These are phyloP conservation scores for Sebastes paucispinis DNA, from an alignment of 2,797 vertebrate species.

Conservation along the genomic window DNA sequence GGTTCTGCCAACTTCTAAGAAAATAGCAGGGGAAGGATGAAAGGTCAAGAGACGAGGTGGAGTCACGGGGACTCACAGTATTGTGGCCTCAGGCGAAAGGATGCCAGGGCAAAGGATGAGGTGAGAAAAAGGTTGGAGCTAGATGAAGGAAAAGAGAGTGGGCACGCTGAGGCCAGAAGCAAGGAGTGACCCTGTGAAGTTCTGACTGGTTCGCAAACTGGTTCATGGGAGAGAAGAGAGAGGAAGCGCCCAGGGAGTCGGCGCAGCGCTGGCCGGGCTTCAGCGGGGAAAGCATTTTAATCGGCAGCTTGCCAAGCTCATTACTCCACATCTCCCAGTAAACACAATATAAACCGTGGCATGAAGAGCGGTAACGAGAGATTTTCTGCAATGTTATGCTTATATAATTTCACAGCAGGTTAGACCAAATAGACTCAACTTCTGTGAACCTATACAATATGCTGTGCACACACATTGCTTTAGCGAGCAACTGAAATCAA, in stretches of 20 bases:
- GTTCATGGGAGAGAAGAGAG: conserved; percentile 18
- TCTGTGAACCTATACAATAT: neutral
- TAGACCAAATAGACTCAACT: neutral
- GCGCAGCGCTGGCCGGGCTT: neutral
- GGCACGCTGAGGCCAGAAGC: conserved; percentile 30
- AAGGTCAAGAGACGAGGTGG: conserved; percentile 50
- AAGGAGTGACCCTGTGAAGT: conserved; percentile 43
- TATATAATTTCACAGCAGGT: conserved; percentile 21
- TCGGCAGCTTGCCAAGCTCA: conserved; percentile 10
- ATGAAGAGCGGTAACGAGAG: conserved; percentile 3
- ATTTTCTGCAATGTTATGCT: conserved; percentile 16
- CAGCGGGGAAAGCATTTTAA: conserved; percentile 11
- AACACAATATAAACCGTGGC: conserved; percentile 26
- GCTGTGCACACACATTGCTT: neutral
- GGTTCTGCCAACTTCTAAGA: conserved; percentile 3
- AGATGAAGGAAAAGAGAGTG: conserved; percentile 18
- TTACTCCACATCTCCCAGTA: conserved; percentile 23
- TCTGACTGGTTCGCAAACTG: conserved; percentile 26
- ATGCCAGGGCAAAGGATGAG: conserved; percentile 26
- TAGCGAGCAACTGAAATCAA: neutral
- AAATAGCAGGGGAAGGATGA: conserved; percentile 35
- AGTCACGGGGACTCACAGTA: conserved; percentile 19
- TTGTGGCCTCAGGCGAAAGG: conserved; percentile 39
- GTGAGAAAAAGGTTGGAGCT: conserved; percentile 34
- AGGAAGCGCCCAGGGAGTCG: neutral